Evolutionary conservation across 2,797 vertebrate species (phyloP).

Genomic region (Lagorchestes hirsutus): DNA sequence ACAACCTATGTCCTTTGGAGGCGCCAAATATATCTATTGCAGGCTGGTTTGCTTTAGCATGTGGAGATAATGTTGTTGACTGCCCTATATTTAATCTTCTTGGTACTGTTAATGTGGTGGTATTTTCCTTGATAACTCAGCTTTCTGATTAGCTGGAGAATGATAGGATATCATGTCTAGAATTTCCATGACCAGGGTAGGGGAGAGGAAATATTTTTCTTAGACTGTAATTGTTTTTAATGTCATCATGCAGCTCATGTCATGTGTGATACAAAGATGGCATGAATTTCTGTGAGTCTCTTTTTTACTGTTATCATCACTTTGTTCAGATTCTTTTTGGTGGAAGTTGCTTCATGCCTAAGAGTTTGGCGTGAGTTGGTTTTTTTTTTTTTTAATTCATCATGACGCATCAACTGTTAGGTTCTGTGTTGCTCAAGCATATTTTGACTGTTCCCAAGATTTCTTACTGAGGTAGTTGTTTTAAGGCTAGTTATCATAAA

Average conservation of each 20-base stretch:
- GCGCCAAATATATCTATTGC: neutral
- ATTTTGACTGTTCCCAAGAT: constrained; percentile 47
- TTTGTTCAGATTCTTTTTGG: constrained; percentile 27
- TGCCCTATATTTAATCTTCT: neutral
- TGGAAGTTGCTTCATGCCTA: neutral
- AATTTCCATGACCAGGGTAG: constrained; percentile 37
- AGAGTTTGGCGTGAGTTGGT: constrained; percentile 55
- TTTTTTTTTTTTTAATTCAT: constrained; percentile 59
- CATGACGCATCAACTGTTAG: neutral
- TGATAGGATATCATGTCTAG: neutral
- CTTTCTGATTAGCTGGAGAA: constrained; percentile 8
- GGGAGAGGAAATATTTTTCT: constrained; percentile 52
- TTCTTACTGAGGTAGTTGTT: constrained; percentile 52
- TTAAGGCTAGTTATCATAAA: constrained; percentile 39
- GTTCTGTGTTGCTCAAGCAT: neutral
- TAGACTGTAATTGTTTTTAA: constrained; percentile 56
- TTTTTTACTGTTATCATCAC: neutral
- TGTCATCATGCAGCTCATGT: constrained; percentile 57
- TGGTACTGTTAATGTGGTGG: neutral
- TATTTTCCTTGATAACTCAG: constrained; percentile 24
- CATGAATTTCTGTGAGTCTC: constrained; percentile 11
- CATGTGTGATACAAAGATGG: constrained; percentile 39
- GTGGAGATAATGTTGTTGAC: neutral
- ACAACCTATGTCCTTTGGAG: neutral
- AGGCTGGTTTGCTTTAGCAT: neutral